A percentile compares a stretch with the other conserved stretches of the same genome.
phyloP scores from a whole-genome alignment of 2,888 invertebrate genomes.

The Drosophila borealis region DNA sequence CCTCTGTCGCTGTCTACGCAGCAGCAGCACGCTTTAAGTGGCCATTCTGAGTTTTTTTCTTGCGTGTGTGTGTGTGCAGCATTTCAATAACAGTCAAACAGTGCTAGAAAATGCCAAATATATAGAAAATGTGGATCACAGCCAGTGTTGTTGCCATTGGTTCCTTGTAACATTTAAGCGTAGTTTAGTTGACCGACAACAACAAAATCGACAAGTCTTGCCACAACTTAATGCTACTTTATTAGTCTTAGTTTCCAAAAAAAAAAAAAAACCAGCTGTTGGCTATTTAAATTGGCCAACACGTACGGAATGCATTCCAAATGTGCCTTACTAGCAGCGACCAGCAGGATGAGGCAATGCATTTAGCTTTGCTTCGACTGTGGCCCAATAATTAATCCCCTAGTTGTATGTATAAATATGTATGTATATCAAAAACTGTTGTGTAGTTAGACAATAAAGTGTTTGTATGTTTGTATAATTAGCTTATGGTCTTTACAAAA shows the following conservation, averaged over 20 bases:
- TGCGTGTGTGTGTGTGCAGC: conserved; percentile 58
- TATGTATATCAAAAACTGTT: conserved; percentile 60
- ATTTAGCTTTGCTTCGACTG: conserved; percentile 7
- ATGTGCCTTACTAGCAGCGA: conserved; percentile 79
- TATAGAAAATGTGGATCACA: neutral
- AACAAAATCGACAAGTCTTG: conserved; percentile 83
- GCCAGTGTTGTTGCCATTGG: conserved; percentile 52
- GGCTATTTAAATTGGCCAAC: neutral
- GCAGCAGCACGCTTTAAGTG: conserved; percentile 65
- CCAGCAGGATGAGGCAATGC: conserved; percentile 12
- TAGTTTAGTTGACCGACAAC: conserved; percentile 56
- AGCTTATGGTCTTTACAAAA: conserved; percentile 51
- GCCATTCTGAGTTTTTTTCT: conserved; percentile 57
- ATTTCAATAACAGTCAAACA: conserved; percentile 54
- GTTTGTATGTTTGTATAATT: conserved; percentile 57
- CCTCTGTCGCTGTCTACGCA: conserved; percentile 26
- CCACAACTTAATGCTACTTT: conserved; percentile 73
- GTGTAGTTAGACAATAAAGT: conserved; percentile 78
- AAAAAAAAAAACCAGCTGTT: conserved; percentile 1
- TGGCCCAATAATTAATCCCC: conserved; percentile 18
- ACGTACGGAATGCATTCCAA: conserved; percentile 77
- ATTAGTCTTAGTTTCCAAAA: conserved; percentile 18
- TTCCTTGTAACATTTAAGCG: conserved; percentile 64
- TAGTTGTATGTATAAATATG: conserved; percentile 23
- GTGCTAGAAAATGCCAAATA: conserved; percentile 37